Evolutionary conservation across 2,888 invertebrate species (phyloP), one percentile per base, ranked within the genome.

Genomic region (Prosopocoilus inquinatus): DNA sequence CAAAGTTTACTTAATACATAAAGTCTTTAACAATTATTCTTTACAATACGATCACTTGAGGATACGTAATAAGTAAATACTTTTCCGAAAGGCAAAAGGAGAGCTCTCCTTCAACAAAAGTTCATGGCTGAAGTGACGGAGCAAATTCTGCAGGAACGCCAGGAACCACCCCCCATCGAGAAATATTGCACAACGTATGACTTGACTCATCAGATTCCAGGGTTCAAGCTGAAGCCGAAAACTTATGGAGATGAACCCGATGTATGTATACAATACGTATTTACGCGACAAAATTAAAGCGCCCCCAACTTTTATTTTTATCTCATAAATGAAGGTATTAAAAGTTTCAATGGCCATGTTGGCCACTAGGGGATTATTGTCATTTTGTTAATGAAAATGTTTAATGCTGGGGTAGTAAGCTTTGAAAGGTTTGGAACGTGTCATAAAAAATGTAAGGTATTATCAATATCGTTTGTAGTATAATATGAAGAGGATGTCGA

Each of bases 131-230:
- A 74, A 61, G 71, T 74, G 16, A 64, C 63, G 9, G 64, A 64
- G 20, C 72, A 74, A 67, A 68, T 72, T 48, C 60, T 67, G 38
- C 58, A 63, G 12, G 72, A 74, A 56, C 58, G 62, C 35, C 60
- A 63, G 15, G 59, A 61, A 3, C 64, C 66, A 16, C 64, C 66
- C 7, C 65, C 68, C 8, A 60, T 66, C 2, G 70, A 68, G 55
- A 66, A 72, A 53, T 75, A 74, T 59, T 71, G 72, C 55, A 74
- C 74, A 1, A 71, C 71, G 59, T 75, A 75, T 59, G 73, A 74
- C 51, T 67, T 45, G 3, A 53, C 49, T 13, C 50, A 65, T 59
- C 63, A 67, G 46, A 59, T 64, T 45, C 62, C 67, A 1, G 68
- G 67, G 15, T 70, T 68, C 59, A 53, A 65, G 47, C 59, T 64